Base-by-base conservation (phyloP, 2,888 invertebrate genomes). In the Drosophila bunnanda region DNA sequence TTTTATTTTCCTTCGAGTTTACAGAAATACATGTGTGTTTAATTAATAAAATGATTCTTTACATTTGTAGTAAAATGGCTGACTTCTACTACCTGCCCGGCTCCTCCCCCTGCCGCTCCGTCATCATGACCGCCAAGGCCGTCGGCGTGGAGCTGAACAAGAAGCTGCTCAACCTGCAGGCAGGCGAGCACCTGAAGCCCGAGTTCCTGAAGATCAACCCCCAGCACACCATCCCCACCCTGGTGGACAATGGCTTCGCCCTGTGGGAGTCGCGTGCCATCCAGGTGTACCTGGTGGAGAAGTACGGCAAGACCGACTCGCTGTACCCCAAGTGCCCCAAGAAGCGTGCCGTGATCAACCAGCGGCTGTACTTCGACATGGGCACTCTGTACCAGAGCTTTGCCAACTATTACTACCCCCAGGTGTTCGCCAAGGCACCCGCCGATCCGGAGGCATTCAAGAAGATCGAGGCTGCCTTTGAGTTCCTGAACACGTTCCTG, bases 201-300 rank as follows among this genome's bases (percentile, higher is more conserved):
- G 96, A 96, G 86, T 96, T 93, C 85, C 0, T 96, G 44, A 95
- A 95, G 93, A 92, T 97, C 46, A 97, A 97, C 91, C 96, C 97
- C 0, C 96, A 97, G 92, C 97, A 97, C 91, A 95, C 95, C 39
- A 94, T 98, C 71, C 98, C 98, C 10, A 97, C 97, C 0, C 92
- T 98, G 62, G 95, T 96, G 74, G 98, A 98, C 92, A 95, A 96
- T 86, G 97, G 96, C 0, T 95, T 97, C 89, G 92, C 94, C 10
- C 92, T 98, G 69, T 96, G 96, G 94, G 98, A 98, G 93, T 97
- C 97, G 54, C 96, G 97, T 48, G 96, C 97, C 75, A 97, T 97
- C 90, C 94, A 95, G 91, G 93, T 94, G 1, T 98, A 98, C 92
- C 93, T 98, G 89, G 96, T 94, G 36, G 95, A 95, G 92, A 95